Conservation (phyloP, 2,113 vertebrate species). For the Herpetotheres cachinnans region DNA sequence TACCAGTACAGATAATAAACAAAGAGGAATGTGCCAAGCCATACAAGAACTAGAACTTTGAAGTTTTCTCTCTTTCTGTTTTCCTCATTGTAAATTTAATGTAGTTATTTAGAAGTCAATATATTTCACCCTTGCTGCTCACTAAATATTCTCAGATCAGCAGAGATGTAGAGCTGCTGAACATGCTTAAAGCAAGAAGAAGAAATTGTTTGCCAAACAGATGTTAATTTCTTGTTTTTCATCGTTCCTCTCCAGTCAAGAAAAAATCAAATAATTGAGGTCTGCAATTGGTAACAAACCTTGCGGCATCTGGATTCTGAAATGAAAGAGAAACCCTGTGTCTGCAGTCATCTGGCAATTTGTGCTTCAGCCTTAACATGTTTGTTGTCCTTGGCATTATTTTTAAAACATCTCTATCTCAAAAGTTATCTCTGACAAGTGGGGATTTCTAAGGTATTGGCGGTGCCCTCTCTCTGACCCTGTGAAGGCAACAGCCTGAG, state of each 20-base stretch:
- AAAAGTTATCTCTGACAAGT: background rate
- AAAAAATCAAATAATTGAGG: background rate
- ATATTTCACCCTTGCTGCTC: background rate
- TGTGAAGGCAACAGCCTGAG: background rate
- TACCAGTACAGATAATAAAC: conserved; percentile 36
- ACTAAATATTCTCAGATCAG: background rate
- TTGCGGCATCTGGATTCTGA: background rate
- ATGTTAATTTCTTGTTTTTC: conserved; percentile 47
- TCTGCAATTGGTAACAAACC: conserved; percentile 15
- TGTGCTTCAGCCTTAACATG: background rate
- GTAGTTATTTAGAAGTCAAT: conserved; percentile 15
- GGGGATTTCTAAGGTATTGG: conserved; percentile 12
- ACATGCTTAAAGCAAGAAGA: background rate
- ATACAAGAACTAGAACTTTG: background rate
- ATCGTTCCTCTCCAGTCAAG: conserved; percentile 7
- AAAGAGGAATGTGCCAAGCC: background rate
- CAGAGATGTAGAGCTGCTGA: background rate
- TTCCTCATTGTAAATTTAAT: background rate
- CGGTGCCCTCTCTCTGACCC: background rate
- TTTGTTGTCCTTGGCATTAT: background rate
- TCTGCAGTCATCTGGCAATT: background rate
- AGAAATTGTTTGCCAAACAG: conserved; percentile 40
- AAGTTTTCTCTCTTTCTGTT: conserved; percentile 1
- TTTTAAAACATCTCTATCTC: background rate
- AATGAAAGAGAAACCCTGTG: background rate